Evolutionary conservation across 2,797 vertebrate genomes (phyloP).

Genomic region (Microcaecilia unicolor): DNA sequence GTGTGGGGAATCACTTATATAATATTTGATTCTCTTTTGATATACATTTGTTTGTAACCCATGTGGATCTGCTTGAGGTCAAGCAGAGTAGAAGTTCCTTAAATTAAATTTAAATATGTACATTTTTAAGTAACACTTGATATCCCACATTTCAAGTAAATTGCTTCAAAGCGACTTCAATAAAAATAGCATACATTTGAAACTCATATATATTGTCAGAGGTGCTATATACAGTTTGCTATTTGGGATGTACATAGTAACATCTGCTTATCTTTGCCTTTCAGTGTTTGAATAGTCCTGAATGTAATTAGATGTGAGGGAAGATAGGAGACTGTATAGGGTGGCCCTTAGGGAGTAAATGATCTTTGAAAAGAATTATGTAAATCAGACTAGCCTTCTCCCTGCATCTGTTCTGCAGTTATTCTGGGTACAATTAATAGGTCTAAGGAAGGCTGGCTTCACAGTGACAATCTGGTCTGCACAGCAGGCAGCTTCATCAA

Average conservation of each 20-base stretch:
- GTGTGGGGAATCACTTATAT: no score
- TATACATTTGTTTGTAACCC: no score
- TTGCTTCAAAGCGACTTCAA: no score
- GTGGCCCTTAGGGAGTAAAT: constrained; percentile 42
- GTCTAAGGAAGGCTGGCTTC: constrained; percentile 51
- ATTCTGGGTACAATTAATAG: constrained; percentile 55
- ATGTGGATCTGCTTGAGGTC: no score
- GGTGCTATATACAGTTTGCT: constrained; percentile 26
- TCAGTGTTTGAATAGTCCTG: constrained; percentile 34
- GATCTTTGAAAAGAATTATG: constrained; percentile 48
- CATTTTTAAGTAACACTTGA: no score
- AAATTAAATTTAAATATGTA: no score
- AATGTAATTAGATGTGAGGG: constrained; percentile 37
- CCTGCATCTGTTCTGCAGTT: constrained; percentile 55
- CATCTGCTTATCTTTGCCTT: constrained; percentile 39
- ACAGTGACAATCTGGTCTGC: constrained; percentile 53
- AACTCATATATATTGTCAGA: no score
- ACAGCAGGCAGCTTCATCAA: constrained; percentile 48
- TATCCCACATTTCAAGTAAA: no score
- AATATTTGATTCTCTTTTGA: no score
- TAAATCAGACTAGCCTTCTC: constrained; percentile 52
- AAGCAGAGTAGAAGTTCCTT: no score
- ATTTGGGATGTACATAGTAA: constrained; percentile 34
- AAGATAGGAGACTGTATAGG: constrained; percentile 35
- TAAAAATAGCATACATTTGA: no score